Evolutionary conservation across 2,797 vertebrate genomes (phyloP), one percentile per base, ranked within the genome.

Genomic region (Anguilla marmorata): DNA sequence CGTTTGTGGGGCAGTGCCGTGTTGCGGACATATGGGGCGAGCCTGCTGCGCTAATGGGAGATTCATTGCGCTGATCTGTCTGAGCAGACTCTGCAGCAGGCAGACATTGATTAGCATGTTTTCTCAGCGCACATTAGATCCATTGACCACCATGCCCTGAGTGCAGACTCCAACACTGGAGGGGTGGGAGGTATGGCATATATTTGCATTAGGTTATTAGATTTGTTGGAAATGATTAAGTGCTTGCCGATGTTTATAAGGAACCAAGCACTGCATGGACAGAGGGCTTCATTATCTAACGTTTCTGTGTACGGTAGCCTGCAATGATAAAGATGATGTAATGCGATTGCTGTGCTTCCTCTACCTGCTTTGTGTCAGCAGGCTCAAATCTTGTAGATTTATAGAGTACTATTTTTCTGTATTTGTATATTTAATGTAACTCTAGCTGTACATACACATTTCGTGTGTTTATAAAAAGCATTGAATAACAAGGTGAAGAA

Each of bases 51-150:
- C 54, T 56, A 37, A 45, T 52, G 16, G 54, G 84, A 16, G 6
- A 54, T 37, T 6, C 27, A 27, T 37, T 85, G 72, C 52, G n/a
- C 60, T 84, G 88, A 86, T 33, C 21, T 66, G 41, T 30, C 66
- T 63, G 5, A 88, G 88, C 86, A 88, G 88, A 87, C 79, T 52
- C 50, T 85, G 72, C 58, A 82, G 86, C 89, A 89, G 74, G 88
- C 30, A 60, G 45, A 63, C 84, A 92, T 91, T 80, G 91, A 94
- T 92, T 45, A 21, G 16, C 86, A 45, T 45, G 86, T 83, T 90
- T 88, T 87, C 56, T 90, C 84, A 60, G 88, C 89, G 92, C 90
- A 90, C 90, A 91, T 48, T 92, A 90, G 86, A 91, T 89, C 85
- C 89, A 85, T 86, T 48, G 88, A 89, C 84, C 83, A 3, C 41